Percentiles rank a stretch among this genome's conserved stretches.
Conservation (phyloP, 2,797 vertebrate species). For the Brachyrhaphis roseni region DNA sequence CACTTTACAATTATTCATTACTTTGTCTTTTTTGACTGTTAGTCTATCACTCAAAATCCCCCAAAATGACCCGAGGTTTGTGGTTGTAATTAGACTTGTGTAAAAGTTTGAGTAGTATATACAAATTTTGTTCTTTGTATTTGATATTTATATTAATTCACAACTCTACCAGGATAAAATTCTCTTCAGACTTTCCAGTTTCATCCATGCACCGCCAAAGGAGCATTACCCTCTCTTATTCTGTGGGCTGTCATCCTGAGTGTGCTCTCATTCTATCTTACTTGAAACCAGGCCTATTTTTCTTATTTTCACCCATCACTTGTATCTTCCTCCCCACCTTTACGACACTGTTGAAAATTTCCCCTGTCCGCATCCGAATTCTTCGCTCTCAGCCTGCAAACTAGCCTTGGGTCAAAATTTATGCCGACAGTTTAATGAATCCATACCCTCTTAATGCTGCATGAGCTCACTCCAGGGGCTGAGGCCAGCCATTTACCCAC, state of each 20-base stretch:
- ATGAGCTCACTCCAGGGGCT: slow-evolving; percentile 56
- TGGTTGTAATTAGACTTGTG: not conserved
- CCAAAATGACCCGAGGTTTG: not conserved
- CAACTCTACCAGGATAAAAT: slow-evolving; percentile 23
- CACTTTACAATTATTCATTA: not conserved
- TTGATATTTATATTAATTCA: slow-evolving; percentile 33
- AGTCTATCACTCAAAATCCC: not conserved
- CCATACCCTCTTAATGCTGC: slow-evolving; percentile 71
- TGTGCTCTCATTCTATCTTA: slow-evolving; percentile 40
- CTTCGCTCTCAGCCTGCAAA: slow-evolving; percentile 51
- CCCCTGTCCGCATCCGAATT: slow-evolving; percentile 13
- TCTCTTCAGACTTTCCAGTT: slow-evolving; percentile 54
- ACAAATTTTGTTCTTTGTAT: slow-evolving; percentile 34
- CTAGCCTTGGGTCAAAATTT: slow-evolving; percentile 73
- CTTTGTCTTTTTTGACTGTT: not conserved
- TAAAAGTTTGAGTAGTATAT: not conserved
- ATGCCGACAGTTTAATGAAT: slow-evolving; percentile 82
- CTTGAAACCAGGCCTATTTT: slow-evolving; percentile 41
- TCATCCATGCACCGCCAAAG: slow-evolving; percentile 37
- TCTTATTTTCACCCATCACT: slow-evolving; percentile 33
- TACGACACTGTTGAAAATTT: slow-evolving; percentile 13
- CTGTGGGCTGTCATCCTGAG: slow-evolving; percentile 45
- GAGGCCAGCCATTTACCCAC: slow-evolving; percentile 62
- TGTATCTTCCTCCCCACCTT: slow-evolving; percentile 23
- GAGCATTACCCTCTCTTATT: slow-evolving; percentile 62